These are phyloP conservation scores for Syngnathus scovelli DNA, from an alignment of 2,113 vertebrate species.

Conservation along the genomic window DNA sequence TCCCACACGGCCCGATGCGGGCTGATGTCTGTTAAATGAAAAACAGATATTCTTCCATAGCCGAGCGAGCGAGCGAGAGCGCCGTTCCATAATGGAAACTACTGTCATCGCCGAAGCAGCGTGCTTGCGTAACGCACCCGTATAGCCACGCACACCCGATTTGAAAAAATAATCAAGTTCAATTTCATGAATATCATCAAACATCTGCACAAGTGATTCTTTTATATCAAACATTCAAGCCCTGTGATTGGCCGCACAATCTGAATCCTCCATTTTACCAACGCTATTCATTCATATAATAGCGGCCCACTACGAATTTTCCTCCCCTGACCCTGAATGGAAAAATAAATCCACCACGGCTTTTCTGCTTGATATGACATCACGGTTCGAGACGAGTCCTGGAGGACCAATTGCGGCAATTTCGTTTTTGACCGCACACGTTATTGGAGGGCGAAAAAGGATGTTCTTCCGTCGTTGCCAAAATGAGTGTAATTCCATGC, in stretches of 20 bases:
- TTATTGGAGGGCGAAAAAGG: constrained; percentile 41
- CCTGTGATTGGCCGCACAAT: not conserved
- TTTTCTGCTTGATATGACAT: constrained; percentile 22
- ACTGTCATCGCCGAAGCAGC: constrained; percentile 24
- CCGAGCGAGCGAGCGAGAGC: constrained; percentile 18
- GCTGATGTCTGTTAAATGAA: constrained; percentile 41
- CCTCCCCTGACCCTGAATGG: constrained; percentile 15
- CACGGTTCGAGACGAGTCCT: constrained; percentile 10
- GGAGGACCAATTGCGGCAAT: constrained; percentile 20
- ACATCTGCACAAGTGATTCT: no score
- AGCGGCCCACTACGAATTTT: not conserved
- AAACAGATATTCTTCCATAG: constrained; percentile 57
- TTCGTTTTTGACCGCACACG: constrained; percentile 25
- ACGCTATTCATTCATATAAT: not conserved
- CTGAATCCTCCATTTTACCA: not conserved
- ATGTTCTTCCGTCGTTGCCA: constrained; percentile 41
- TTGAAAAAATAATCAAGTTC: not conserved
- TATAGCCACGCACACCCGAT: constrained; percentile 18
- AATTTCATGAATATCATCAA: no score
- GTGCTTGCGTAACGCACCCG: constrained; percentile 10
- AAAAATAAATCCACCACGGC: constrained; percentile 26
- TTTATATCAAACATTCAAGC: no score
- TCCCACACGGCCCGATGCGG: constrained; percentile 43
- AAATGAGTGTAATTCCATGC: constrained; percentile 34
- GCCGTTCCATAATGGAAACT: constrained; percentile 51